Percentiles rank a stretch among this genome's conserved stretches.
Evolutionary conservation across 2,797 vertebrate species (phyloP).

Genomic region (Hemitrygon akajei): DNA sequence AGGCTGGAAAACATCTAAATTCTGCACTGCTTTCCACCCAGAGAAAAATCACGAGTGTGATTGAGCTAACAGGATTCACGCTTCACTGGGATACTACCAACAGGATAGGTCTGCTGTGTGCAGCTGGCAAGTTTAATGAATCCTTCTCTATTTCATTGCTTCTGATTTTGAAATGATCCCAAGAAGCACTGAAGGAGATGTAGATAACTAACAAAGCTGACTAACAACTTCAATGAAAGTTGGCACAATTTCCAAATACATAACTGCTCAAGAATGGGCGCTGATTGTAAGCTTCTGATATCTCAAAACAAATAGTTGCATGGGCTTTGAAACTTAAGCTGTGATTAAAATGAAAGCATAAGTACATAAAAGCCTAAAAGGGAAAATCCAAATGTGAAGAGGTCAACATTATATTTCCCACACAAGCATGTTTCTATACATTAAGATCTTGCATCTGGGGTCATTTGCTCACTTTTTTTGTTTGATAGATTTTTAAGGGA

Average conservation of each 20-base stretch:
- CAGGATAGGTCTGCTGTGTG: not conserved
- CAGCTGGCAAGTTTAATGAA: not conserved
- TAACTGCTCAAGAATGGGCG: not conserved
- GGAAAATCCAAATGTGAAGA: not conserved
- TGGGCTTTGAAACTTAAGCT: constrained; percentile 20
- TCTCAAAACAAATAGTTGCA: constrained; percentile 1
- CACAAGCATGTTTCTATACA: not conserved
- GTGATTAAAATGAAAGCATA: constrained; percentile 1
- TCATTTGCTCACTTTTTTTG: not conserved
- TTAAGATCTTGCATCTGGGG: not conserved
- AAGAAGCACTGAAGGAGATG: not conserved
- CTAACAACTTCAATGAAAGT: constrained; percentile 1
- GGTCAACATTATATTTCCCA: not conserved
- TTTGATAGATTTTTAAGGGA: not conserved
- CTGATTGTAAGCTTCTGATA: not conserved
- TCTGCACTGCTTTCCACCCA: not conserved
- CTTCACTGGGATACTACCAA: not conserved
- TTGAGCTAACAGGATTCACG: not conserved
- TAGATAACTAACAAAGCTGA: constrained; percentile 20
- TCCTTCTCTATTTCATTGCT: not conserved
- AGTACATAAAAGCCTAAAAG: not conserved
- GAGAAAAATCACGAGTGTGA: not conserved
- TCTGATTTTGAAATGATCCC: not conserved
- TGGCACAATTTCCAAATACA: not conserved
- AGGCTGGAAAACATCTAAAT: not conserved